Evolutionary conservation across 64 coral and sea anemone genomes (phyloP).

Genomic region (Pocillopora damicornis): DNA sequence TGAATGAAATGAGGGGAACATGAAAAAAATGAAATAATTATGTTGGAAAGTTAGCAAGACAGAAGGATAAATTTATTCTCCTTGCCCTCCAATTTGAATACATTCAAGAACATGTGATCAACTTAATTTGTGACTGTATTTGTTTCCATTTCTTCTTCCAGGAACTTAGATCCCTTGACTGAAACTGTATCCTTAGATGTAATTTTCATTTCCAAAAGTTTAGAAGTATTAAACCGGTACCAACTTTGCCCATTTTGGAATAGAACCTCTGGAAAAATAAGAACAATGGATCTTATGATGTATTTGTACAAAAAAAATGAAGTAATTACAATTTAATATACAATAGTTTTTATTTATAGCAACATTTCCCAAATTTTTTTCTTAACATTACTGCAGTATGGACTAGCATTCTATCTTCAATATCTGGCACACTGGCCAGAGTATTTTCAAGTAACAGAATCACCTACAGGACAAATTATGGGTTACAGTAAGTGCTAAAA

Average conservation of each 20-base stretch:
- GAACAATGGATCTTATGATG: too few species aligned
- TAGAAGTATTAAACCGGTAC: too few species aligned
- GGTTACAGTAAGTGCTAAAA: slow-evolving; percentile 76
- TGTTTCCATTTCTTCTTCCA: slow-evolving; percentile 29
- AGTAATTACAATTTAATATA: too few species aligned
- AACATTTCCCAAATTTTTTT: not conserved
- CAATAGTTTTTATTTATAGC: not conserved
- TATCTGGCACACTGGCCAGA: slow-evolving; percentile 91
- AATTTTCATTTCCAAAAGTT: not conserved
- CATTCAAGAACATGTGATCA: not conserved
- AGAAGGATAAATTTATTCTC: too few species aligned
- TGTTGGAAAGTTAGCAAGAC: too few species aligned
- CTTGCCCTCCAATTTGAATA: too few species aligned
- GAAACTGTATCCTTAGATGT: slow-evolving; percentile 93
- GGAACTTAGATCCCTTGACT: slow-evolving; percentile 96
- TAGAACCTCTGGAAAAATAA: too few species aligned
- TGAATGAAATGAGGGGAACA: too few species aligned
- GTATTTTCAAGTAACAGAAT: slow-evolving; percentile 86
- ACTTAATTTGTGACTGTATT: not conserved
- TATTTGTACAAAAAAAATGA: too few species aligned
- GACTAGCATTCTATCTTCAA: slow-evolving; percentile 82
- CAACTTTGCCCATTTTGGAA: too few species aligned
- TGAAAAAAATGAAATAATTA: too few species aligned
- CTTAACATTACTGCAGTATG: slow-evolving; percentile 58
- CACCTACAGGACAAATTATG: slow-evolving; percentile 79